Conservation (phyloP, 2,113 vertebrate genomes). For the Garra rufa region DNA sequence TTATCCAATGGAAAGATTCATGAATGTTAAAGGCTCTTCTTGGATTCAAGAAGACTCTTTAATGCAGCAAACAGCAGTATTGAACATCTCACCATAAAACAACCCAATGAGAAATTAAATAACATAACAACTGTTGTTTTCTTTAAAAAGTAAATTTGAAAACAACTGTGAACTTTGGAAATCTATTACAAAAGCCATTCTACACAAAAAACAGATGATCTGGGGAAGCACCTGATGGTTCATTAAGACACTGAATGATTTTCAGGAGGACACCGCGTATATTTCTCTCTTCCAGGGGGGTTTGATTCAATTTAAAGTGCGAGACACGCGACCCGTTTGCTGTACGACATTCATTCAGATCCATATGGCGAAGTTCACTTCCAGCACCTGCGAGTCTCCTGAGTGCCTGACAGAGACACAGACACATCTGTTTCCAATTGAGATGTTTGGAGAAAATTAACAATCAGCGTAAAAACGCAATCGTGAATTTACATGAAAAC, state of each 20-base stretch:
- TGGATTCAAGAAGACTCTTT: not conserved
- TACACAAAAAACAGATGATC: not conserved
- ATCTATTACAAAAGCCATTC: no score
- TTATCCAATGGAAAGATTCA: not conserved
- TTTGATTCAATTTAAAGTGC: not conserved
- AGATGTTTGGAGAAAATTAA: constrained; percentile 5
- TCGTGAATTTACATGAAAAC: not conserved
- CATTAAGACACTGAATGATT: not conserved
- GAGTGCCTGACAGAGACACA: not conserved
- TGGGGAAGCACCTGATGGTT: not conserved
- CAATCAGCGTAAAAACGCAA: not conserved
- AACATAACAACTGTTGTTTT: no score
- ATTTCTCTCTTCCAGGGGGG: not conserved
- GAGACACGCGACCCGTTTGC: not conserved
- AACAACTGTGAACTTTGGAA: no score
- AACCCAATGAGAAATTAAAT: no score
- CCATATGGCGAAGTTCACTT: not conserved
- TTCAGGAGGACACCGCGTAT: not conserved
- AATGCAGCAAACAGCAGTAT: not conserved
- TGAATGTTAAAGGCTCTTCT: not conserved
- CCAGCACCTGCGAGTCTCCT: not conserved
- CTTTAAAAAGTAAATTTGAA: no score
- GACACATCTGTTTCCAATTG: constrained; percentile 24
- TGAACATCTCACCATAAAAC: not conserved
- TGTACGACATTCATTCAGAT: not conserved